Evolutionary conservation across 2,113 vertebrate species (phyloP), one percentile per base, ranked within the genome.

Genomic region (Catharus fuscescens): DNA sequence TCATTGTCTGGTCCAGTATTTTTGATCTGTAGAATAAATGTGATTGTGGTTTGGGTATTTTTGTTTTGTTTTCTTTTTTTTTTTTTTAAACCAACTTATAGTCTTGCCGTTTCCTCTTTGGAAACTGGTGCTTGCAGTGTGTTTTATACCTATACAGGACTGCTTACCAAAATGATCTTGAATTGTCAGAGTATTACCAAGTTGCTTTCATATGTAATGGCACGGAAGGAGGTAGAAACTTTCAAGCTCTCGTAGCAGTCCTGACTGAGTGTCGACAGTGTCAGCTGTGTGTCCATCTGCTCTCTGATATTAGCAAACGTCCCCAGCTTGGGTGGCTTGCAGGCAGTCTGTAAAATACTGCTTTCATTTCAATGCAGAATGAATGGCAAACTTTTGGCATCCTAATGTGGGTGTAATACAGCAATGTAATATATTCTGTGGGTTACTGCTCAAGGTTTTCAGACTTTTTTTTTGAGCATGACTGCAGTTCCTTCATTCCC

Each of bases 261-360:
- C 31, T 34, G 57, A 47, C 32, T 81, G 66, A 0, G 1, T 56
- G 53, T 72, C 2, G 3, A 14, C 38, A n/a, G 3, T 17, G 23
- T 82, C 48, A 71, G 61, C 56, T 73, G 36, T 59, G 67, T 61
- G 73, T 67, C 42, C 79, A 42, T 65, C 44, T 48, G 79, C 28
- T 36, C 56, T 70, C 40, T 72, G 66, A 14, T 78, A 53, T 45
- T 62, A 73, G 62, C 48, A 36, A 45, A 25, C n/a, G 65, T 90
- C 8, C 34, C 23, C 44, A n/a, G 52, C 77, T 76, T 66, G 54
- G 42, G 59, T 88, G 62, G 34, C 18, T 66, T 90, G 44, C 38
- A 72, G 53, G 42, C 45, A 54, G 34, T 48, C 67, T 77, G 40
- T 85, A 82, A 88, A 90, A 50, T 38, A 50, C n/a, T 62, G 21